Base-by-base conservation (phyloP, 1,140 invertebrate species). In the Halictus rubicundus region DNA sequence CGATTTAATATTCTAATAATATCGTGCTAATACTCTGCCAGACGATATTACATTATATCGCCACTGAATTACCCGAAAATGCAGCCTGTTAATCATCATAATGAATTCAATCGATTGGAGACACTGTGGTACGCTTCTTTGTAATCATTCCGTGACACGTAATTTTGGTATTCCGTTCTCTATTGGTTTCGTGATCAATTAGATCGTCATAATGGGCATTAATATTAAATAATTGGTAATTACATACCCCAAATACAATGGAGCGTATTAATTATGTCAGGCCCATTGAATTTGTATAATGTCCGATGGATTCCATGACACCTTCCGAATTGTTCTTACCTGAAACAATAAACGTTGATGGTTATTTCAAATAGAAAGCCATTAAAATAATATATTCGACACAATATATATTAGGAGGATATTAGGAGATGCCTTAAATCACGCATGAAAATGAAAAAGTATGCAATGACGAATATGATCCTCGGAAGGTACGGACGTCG, bases 181-280 rank as follows among this genome's bases (percentile, higher is more conserved):
- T 10, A 42, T 68, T 59, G 21, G 46, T 63, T 63, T 49, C 6
- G 12, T 6, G 25, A 5, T 2, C 10, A 70, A 78, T 63, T 70
- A 63, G 16, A 16, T 14, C 27, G 16, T 25, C 27, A 57, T 52
- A 52, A 37, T 5, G n/a, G 4, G 0, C n/a, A n/a, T 14, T 19
- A 4, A 27, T n/a, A 27, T 27, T 71, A 21, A 71, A 46, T 54
- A 16, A 59, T 59, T 54, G 23, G 25, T n/a, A 68, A 68, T 76
- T 68, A 76, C 37, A n/a, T 65, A 73, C 52, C 37, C 8, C 1
- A 1, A 10, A 42, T 2, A 1, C 32, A 10, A 54, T 27, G 59
- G 19, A 14, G 8, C 16, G 25, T 37, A 19, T 32, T 27, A 54
- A 68, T 68, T 49, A 21, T 19, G 16, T 52, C 7, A 46, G 46